These are phyloP conservation scores for Penaeus vannamei DNA, from an alignment of 1,140 invertebrate genomes.

Conservation along the genomic window DNA sequence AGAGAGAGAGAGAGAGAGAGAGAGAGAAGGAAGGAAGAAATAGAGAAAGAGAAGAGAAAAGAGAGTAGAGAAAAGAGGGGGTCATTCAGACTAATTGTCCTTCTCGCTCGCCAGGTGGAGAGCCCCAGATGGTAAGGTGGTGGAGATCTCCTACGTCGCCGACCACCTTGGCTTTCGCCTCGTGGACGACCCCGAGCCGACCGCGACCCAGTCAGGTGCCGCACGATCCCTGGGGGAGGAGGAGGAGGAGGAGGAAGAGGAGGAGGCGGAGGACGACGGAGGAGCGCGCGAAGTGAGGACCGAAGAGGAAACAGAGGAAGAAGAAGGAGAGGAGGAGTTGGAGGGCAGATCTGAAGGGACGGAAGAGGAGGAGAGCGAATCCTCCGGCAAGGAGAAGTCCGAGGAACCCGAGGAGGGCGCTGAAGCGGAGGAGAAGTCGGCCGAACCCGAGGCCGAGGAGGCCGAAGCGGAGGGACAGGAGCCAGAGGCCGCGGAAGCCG, in stretches of 20 bases:
- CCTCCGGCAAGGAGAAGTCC: not conserved
- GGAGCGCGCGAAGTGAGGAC: not conserved
- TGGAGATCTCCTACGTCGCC: slow-evolving; percentile 36
- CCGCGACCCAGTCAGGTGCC: not conserved
- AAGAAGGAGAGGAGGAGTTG: not conserved
- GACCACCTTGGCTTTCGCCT: slow-evolving; percentile 51
- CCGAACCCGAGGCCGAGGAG: not conserved
- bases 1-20: too few relatives aligned
- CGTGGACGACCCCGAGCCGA: slow-evolving; percentile 13
- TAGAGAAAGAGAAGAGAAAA: too few relatives aligned
- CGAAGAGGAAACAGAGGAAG: not conserved
- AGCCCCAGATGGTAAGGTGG: slow-evolving; percentile 39
- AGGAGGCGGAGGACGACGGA: not conserved
- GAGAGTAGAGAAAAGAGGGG: not conserved
- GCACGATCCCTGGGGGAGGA: not conserved
- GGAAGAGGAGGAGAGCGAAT: not conserved
- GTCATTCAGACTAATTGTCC: not conserved
- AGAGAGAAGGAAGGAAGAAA: too few relatives aligned
- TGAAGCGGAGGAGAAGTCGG: not conserved
- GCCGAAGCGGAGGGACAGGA: not conserved
- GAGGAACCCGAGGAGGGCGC: not conserved
- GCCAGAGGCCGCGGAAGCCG: not conserved
- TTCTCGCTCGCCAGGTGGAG: slow-evolving; percentile 30
- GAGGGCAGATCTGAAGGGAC: not conserved
- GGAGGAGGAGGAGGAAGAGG: too few relatives aligned